Percentiles rank a stretch among this genome's conserved stretches.
Conservation (phyloP, 2,888 invertebrate genomes). For the Drosophila atripex region DNA sequence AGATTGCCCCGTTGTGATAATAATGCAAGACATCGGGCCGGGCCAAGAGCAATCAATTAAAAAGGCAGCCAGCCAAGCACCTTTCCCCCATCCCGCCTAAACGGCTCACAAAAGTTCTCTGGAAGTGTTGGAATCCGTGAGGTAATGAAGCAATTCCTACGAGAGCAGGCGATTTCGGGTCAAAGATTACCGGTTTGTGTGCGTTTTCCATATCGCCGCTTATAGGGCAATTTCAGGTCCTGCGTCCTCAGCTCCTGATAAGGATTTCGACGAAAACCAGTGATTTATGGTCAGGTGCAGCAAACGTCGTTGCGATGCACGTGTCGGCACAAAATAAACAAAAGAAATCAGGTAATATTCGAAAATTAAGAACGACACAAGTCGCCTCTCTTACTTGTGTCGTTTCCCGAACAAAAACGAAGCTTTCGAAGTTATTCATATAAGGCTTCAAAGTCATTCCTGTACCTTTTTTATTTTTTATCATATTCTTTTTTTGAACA, state of each 20-base stretch:
- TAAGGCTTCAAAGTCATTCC: neutral
- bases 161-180: conserved; percentile 59
- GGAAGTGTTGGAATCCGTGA: conserved; percentile 48
- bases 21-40: conserved; percentile 65
- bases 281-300: conserved; percentile 71
- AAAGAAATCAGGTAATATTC: neutral
- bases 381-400: too few species aligned
- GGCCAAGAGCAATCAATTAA: conserved; percentile 74
- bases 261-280: conserved; percentile 35
- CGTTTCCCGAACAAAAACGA: neutral
- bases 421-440: neutral
- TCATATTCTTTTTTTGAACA: neutral
- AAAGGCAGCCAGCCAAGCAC: conserved; percentile 59
- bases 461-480: neutral
- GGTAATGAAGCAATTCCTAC: conserved; percentile 74
- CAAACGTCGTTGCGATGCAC: conserved; percentile 32
- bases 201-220: conserved; percentile 27
- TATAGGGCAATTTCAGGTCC: conserved; percentile 51
- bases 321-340: neutral
- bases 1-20: conserved; percentile 74
- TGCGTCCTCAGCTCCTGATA: conserved; percentile 42
- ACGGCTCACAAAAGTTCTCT: conserved; percentile 57
- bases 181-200: conserved; percentile 56
- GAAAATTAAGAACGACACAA: neutral
- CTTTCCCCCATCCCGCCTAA: conserved; percentile 29